A percentile compares a stretch with the other conserved stretches of the same genome.
Conservation (phyloP, 2,888 invertebrate species). For the Gymnocheta viridis region DNA sequence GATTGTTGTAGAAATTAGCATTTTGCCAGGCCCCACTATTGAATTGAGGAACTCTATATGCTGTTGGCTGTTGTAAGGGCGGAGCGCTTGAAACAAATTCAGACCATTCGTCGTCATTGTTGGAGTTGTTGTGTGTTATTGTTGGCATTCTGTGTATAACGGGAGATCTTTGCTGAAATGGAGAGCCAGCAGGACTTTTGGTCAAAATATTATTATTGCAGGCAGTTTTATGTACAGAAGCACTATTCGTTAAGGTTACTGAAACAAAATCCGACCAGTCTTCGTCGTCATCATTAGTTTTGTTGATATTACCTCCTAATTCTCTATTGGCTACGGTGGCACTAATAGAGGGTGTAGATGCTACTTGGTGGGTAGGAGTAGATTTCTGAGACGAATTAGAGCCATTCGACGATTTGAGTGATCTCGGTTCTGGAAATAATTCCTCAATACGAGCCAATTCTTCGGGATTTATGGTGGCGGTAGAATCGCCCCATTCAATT, state of each 20-base stretch:
- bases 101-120: slow-evolving; percentile 83
- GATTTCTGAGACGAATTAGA: slow-evolving; percentile 66
- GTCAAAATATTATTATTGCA: slow-evolving; percentile 51
- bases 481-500: slow-evolving; percentile 84
- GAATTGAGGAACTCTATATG: slow-evolving; percentile 75
- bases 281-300: slow-evolving; percentile 80
- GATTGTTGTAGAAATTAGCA: slow-evolving; percentile 80
- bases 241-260: slow-evolving; percentile 73
- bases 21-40: slow-evolving; percentile 81
- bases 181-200: slow-evolving; percentile 45
- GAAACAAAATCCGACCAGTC: slow-evolving; percentile 85
- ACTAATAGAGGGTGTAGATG: slow-evolving; percentile 76
- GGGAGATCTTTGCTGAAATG: slow-evolving; percentile 63
- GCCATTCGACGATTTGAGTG: slow-evolving; percentile 46
- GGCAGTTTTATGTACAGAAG: slow-evolving; percentile 26
- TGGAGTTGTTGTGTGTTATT: slow-evolving; percentile 37
- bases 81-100: slow-evolving; percentile 84
- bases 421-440: slow-evolving; percentile 78
- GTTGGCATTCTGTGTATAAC: slow-evolving; percentile 20
- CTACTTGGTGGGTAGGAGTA: slow-evolving; percentile 71
- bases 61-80: slow-evolving; percentile 71
- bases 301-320: slow-evolving; percentile 54
- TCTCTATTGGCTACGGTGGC: slow-evolving; percentile 74
- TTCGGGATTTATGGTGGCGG: slow-evolving; percentile 81
- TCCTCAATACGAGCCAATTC: slow-evolving; percentile 81